These are phyloP conservation scores for Acronicta alni DNA, from an alignment of 2,888 invertebrate genomes.

Conservation along the genomic window DNA sequence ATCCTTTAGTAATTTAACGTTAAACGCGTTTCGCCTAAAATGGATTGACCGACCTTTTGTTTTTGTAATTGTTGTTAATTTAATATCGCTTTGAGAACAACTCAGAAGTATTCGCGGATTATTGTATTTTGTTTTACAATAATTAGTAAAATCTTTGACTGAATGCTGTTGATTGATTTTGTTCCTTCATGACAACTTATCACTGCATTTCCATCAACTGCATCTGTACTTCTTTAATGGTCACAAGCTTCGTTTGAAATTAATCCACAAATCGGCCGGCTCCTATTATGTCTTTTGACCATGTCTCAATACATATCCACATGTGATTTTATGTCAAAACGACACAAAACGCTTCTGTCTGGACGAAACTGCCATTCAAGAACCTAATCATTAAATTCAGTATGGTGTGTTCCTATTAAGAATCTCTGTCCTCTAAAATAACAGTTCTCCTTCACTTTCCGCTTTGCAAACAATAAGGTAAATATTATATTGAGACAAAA, in stretches of 20 bases:
- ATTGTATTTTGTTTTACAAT: slow-evolving; percentile 13
- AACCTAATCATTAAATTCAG: neutral
- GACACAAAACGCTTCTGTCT: no score
- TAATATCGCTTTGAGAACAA: slow-evolving; percentile 34
- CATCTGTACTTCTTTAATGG: no score
- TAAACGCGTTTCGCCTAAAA: slow-evolving; percentile 42
- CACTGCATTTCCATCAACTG: no score
- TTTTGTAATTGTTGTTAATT: slow-evolving; percentile 43
- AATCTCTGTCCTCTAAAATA: neutral
- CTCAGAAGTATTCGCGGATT: slow-evolving; percentile 18
- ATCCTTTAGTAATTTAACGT: slow-evolving; percentile 55
- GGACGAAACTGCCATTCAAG: neutral
- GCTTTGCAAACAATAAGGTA: slow-evolving; percentile 15
- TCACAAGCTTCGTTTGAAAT: no score
- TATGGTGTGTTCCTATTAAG: neutral
- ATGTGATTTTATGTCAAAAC: no score
- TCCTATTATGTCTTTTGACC: no score
- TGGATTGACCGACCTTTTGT: slow-evolving; percentile 35
- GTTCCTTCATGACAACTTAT: no score
- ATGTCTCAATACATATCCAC: no score
- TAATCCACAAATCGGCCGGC: no score
- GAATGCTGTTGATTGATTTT: neutral
- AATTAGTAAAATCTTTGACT: neutral
- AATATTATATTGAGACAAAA: slow-evolving; percentile 24
- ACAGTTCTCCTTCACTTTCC: slow-evolving; percentile 28